These are phyloP conservation scores for Tonatia bakeri DNA, from an alignment of 2,113 vertebrate genomes.

Conservation along the genomic window DNA sequence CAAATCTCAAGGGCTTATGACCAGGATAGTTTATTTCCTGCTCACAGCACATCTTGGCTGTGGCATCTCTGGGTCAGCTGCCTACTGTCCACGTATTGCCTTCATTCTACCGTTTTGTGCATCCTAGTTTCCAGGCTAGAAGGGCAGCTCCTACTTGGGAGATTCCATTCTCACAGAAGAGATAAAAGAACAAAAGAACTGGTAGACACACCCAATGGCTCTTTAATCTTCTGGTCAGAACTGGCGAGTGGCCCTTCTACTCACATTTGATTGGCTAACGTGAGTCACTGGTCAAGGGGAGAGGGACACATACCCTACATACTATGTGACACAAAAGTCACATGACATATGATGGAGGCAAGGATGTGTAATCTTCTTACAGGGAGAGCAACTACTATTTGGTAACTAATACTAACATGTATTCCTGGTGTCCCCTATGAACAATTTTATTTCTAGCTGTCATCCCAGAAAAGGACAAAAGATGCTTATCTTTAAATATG, in stretches of 20 bases:
- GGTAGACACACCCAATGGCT: no score
- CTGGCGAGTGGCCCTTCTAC: not conserved
- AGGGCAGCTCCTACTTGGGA: not conserved
- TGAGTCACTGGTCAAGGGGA: not conserved
- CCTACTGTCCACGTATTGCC: not conserved
- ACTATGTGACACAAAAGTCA: not conserved
- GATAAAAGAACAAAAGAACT: not conserved
- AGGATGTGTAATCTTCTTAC: not conserved
- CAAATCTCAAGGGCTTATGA: not conserved
- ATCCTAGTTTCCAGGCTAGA: not conserved
- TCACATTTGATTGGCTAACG: not conserved
- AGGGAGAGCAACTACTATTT: not conserved
- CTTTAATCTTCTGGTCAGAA: not conserved
- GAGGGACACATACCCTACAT: no score
- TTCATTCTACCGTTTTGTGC: not conserved
- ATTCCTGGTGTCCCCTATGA: not conserved
- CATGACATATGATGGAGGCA: not conserved
- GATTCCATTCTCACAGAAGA: not conserved
- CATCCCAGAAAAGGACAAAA: not conserved
- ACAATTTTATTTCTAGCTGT: constrained; percentile 15
- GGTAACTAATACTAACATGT: not conserved
- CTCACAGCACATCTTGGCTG: not conserved
- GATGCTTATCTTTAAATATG: not conserved
- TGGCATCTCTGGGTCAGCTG: not conserved
- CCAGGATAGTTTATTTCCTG: not conserved